Percentiles rank a stretch among this genome's conserved stretches.
phyloP scores from a whole-genome alignment of 1,140 invertebrate species.

The Drosophila prosaltans region DNA sequence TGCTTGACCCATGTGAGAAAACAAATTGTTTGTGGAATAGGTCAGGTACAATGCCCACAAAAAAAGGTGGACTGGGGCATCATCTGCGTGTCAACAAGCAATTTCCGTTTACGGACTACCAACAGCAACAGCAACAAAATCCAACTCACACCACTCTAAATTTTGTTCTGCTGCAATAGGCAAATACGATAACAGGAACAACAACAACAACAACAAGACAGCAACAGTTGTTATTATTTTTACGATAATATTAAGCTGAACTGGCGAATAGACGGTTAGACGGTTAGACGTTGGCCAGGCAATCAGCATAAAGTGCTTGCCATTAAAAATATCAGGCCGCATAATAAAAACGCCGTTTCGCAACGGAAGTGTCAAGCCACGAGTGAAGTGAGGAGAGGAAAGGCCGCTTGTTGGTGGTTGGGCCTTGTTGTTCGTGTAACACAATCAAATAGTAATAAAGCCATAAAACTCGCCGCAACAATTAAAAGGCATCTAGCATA shows the following conservation, averaged over 20 bases:
- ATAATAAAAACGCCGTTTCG: constrained; percentile 70
- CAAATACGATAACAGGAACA: constrained; percentile 8
- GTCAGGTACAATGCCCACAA: constrained; percentile 45
- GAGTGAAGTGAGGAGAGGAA: background rate
- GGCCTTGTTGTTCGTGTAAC: constrained; percentile 5
- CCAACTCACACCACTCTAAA: constrained; percentile 16
- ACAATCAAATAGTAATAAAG: constrained; percentile 74
- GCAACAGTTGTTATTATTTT: constrained; percentile 72
- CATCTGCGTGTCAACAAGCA: constrained; percentile 76
- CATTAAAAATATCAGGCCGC: constrained; percentile 78
- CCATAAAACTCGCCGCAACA: constrained; percentile 72
- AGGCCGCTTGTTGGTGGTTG: constrained; percentile 26
- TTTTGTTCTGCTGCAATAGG: constrained; percentile 40
- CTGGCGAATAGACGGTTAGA: constrained; percentile 27
- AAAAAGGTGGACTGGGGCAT: constrained; percentile 10
- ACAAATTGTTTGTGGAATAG: constrained; percentile 73
- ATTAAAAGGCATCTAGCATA: constrained; percentile 66
- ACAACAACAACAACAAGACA: constrained; percentile 31
- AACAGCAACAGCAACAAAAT: constrained; percentile 39
- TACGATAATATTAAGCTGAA: constrained; percentile 75
- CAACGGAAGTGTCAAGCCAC: constrained; percentile 57
- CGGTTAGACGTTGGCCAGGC: constrained; percentile 37
- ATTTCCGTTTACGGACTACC: constrained; percentile 67
- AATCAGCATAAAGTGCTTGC: constrained; percentile 79
- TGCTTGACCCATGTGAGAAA: constrained; percentile 58